Base-by-base conservation (phyloP, 2,797 vertebrate species). In the Pteropus rufus region DNA sequence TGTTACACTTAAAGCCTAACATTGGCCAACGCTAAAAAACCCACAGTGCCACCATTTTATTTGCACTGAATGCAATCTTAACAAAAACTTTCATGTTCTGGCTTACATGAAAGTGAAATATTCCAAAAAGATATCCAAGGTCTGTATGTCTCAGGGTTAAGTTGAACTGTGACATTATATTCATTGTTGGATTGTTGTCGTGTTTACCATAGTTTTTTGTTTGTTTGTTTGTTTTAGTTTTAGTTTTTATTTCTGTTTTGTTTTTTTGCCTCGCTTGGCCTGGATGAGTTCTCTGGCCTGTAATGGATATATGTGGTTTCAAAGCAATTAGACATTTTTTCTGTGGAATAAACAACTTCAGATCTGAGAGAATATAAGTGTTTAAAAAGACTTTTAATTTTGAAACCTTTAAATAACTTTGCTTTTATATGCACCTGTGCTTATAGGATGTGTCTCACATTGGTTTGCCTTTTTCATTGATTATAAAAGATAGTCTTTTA, bases 81-180 rank as follows among this genome's bases (percentile, higher is more conserved):
- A 90, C 79, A 82, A 87, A 89, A 93, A 76, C 4, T 24, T 92
- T 26, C 49, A 65, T 64, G 91, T 92, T 87, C 39, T 97, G 73
- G 87, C 79, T 97, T 90, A 91, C 52, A 31, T 15, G 29, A 18
- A 90, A 89, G 41, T 80, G 34, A 62, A 73, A 58, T 18, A 34
- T 95, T 97, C 83, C 92, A 92, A 95, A 91, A 89, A 95, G 67
- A 84, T 83, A 91, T 26, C 75, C 54, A 94, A 69, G 75, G n/a
- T 75, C 34, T 76, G 0, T 49, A 67, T 84, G 83, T 94, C 84
- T 77, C 87, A 93, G 90, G 56, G n/a, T 85, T 91, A 88, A 56
- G 15, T 73, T 94, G 75, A 85, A 72, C 60, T 67, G 15, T 89
- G 72, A 72, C 44, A 77, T 79, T 60, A 24, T 56, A n/a, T 54